Base-by-base conservation (phyloP, 2,888 invertebrate species). In the Cataglyphis rosenhaueri region DNA sequence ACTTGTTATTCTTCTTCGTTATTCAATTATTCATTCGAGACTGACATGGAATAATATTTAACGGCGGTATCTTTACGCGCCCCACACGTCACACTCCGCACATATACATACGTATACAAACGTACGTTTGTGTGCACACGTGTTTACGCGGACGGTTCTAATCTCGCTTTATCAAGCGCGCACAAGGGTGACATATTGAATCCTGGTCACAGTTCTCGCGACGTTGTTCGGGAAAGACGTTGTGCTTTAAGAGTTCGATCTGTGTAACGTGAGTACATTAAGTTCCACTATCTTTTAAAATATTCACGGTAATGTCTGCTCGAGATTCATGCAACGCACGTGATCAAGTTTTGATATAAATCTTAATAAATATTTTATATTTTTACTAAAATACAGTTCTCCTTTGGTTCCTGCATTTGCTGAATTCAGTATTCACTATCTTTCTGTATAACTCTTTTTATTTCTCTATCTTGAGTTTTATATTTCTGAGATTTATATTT, bases 11-110 rank as follows among this genome's bases (percentile, higher is more conserved):
- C 82, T 65, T 52, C 82, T 65, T 35, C 48, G 48, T 4, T 70
- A 82, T 87, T 92, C 90, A 91, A 91, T 92, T 88, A 92, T 92
- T 92, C 92, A 91, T 88, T 81, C 55, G 12, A 79, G 48, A 35
- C 71, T 82, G 85, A 87, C 89, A 65, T 87, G 85, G 84, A 90
- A 90, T 91, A 91, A 91, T 88, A 90, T 90, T 89, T 87, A 90
- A 84, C 74, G 85, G 71, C 82, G 78, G 70, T 75, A 61, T 21
- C 44, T 44, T 18, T 68, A 71, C 81, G 66, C 25, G 18, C 32
- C 29, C 32, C 48, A 25, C 64, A 55, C 38, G 32, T 21, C 61
- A 8, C 18, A 48, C 44, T 4, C 12, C 18, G 35, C 10, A 52
- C 61, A 2, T 29, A 48, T 79, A 21, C 32, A 32, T 61, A 64